Evolutionary conservation across 2,113 vertebrate genomes (phyloP).

Genomic region (Zeus faber): DNA sequence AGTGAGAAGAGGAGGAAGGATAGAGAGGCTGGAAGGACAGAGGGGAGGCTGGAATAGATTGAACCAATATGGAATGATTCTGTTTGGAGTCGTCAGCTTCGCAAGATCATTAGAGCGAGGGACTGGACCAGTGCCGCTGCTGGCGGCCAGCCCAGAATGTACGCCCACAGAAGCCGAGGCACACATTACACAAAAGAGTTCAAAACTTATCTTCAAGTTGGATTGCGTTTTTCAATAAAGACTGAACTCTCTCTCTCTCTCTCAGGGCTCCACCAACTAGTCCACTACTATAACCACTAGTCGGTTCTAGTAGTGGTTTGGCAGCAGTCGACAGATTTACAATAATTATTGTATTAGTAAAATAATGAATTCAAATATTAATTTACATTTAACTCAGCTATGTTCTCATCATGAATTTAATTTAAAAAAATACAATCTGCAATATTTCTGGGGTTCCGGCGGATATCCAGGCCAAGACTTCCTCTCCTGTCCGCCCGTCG

Average conservation of each 20-base stretch:
- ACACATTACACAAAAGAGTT: constrained; percentile 9
- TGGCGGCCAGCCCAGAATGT: background rate
- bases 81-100: constrained; percentile 8
- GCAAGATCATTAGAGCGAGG: background rate
- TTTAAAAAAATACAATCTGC: no score
- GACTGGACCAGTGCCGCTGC: background rate
- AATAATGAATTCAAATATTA: no score
- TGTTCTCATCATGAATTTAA: no score
- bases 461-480: no score
- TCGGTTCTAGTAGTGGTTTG: no score
- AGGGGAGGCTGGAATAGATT: background rate
- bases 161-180: background rate
- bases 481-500: no score
- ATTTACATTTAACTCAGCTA: no score
- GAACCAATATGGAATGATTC: constrained; percentile 9
- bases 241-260: constrained; percentile 4
- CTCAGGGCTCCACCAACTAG: background rate
- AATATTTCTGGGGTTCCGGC: no score
- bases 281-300: no score
- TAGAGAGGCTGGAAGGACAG: background rate
- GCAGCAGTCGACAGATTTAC: no score
- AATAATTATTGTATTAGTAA: no score
- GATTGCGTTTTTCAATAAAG: constrained; percentile 1
- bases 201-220: constrained; percentile 11
- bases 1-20: background rate